phyloP scores from a whole-genome alignment of 2,797 vertebrate species.

The Petrocephalus schoutedeni region DNA sequence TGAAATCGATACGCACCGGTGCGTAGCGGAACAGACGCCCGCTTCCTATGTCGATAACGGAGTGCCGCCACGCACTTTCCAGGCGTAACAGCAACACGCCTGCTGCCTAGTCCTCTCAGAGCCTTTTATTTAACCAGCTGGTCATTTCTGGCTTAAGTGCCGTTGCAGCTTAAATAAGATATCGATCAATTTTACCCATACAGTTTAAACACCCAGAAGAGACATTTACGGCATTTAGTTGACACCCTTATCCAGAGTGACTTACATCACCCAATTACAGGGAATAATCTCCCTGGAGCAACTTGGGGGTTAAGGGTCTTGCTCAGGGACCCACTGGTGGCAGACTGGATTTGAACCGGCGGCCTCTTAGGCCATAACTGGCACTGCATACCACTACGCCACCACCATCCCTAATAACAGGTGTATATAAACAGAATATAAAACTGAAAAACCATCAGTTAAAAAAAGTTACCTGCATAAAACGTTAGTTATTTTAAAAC shows the following conservation, averaged over 20 bases:
- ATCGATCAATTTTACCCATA: not conserved
- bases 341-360: no score
- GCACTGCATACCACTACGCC: no score
- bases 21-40: not conserved
- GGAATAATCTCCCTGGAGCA: no score
- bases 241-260: no score
- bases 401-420: no score
- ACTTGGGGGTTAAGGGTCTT: no score
- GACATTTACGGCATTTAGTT: no score
- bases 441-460: conserved; percentile 19
- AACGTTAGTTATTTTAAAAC: conserved; percentile 24
- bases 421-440: not conserved
- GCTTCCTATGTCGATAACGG: not conserved
- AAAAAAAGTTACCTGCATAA: conserved; percentile 35
- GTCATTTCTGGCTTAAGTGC: not conserved
- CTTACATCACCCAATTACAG: no score
- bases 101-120: not conserved
- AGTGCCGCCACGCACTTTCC: not conserved
- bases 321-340: no score
- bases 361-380: no score
- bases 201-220: not conserved
- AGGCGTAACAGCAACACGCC: not conserved
- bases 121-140: not conserved
- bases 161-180: not conserved
- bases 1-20: not conserved